Conservation (phyloP, 1,140 invertebrate species). For the Pectinophora gossypiella region DNA sequence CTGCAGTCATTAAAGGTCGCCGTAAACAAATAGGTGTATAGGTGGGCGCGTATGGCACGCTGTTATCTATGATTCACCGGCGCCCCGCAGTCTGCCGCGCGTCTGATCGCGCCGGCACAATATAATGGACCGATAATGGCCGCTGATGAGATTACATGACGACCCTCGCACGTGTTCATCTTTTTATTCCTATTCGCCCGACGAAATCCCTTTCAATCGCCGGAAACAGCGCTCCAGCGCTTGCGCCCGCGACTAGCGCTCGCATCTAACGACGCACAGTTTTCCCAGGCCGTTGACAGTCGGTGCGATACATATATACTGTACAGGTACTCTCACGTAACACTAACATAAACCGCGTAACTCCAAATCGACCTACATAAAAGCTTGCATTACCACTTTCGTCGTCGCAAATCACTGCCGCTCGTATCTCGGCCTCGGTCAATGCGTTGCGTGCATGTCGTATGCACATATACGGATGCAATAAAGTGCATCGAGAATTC, state of each 20-base stretch:
- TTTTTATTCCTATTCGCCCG: conserved; percentile 11
- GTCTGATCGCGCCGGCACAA: conserved; percentile 55
- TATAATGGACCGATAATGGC: conserved; percentile 54
- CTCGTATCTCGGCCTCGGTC: conserved; percentile 70
- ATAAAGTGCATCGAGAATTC: conserved; percentile 68
- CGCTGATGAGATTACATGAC: conserved; percentile 49
- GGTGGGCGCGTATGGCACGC: conserved; percentile 49
- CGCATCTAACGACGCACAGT: neutral
- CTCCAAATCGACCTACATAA: conserved; percentile 66
- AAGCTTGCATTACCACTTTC: conserved; percentile 72
- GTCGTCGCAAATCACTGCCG: conserved; percentile 67
- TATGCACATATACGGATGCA: conserved; percentile 66
- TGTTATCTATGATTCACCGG: conserved; percentile 67
- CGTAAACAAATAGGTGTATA: conserved; percentile 58
- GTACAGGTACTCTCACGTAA: conserved; percentile 42
- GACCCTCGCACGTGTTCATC: conserved; percentile 30
- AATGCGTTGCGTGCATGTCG: conserved; percentile 64
- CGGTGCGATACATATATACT: conserved; percentile 10
- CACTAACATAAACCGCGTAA: conserved; percentile 45
- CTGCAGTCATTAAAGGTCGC: conserved; percentile 56
- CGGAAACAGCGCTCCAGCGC: neutral
- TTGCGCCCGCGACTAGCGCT: too few species aligned
- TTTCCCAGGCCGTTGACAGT: neutral
- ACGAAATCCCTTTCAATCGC: neutral
- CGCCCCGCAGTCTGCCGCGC: conserved; percentile 56